These are phyloP conservation scores for Caenorhabditis latens DNA, from an alignment of 1,140 invertebrate species.

Conservation along the genomic window DNA sequence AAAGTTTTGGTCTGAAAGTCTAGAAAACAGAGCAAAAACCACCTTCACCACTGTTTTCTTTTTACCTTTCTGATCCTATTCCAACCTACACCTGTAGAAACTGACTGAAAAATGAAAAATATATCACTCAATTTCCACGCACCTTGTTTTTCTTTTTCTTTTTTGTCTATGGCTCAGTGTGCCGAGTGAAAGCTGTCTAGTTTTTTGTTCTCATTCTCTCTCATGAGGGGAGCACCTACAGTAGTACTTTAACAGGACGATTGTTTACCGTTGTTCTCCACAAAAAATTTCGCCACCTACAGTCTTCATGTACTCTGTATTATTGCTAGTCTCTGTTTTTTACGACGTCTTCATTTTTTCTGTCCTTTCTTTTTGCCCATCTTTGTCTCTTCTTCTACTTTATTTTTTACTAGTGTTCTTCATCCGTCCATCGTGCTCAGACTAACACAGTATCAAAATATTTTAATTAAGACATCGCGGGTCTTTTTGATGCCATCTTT, in stretches of 20 bases:
- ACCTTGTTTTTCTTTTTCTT: constrained; percentile 44
- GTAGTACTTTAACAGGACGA: constrained; percentile 55
- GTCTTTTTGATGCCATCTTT: neutral
- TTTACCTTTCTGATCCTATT: neutral
- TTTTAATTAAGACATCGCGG: constrained; percentile 15
- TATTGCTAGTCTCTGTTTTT: neutral
- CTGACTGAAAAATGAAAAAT: neutral
- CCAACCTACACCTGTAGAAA: neutral
- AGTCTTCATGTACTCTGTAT: constrained; percentile 17
- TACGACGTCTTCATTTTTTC: neutral
- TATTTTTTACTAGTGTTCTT: neutral
- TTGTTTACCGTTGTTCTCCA: constrained; percentile 54
- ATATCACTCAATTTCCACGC: constrained; percentile 22
- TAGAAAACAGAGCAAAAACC: no score
- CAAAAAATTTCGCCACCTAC: constrained; percentile 27
- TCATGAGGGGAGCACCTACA: constrained; percentile 25
- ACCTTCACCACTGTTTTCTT: neutral
- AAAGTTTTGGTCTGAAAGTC: no score
- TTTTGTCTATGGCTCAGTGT: neutral
- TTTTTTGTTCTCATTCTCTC: constrained; percentile 33
- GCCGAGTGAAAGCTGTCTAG: neutral
- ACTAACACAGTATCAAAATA: constrained; percentile 1
- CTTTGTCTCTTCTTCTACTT: neutral
- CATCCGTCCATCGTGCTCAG: neutral
- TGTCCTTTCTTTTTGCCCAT: neutral